Conservation (phyloP, 2,113 vertebrate genomes). For the Dermatemys mawii region DNA sequence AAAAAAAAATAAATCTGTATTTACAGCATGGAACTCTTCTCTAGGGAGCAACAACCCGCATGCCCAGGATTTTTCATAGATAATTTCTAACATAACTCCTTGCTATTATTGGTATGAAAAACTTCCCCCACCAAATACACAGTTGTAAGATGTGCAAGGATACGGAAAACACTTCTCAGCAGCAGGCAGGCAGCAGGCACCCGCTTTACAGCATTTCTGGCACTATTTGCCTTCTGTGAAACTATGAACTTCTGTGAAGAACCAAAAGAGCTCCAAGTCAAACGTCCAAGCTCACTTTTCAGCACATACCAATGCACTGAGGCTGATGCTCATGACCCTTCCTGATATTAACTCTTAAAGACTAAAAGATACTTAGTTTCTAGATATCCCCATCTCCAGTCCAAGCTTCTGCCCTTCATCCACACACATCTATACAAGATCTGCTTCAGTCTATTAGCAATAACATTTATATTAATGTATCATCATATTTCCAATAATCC, state of each 20-base stretch:
- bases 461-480: fast-evolving
- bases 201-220: slow-evolving; percentile 17
- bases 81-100: slow-evolving; percentile 69
- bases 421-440: background rate
- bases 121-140: slow-evolving; percentile 70
- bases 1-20: slow-evolving; percentile 36
- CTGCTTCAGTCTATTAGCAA: fast-evolving
- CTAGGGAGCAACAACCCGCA: slow-evolving; percentile 66
- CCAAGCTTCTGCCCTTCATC: background rate
- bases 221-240: background rate
- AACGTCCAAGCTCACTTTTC: slow-evolving; percentile 4
- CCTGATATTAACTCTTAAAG: background rate
- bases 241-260: background rate
- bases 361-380: background rate
- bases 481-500: fast-evolving
- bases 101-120: slow-evolving; percentile 80
- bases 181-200: slow-evolving; percentile 10
- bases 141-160: slow-evolving; percentile 67
- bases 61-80: slow-evolving; percentile 75
- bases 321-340: background rate
- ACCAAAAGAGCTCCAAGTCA: background rate
- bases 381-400: background rate
- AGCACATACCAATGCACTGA: background rate
- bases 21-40: slow-evolving; percentile 64
- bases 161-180: slow-evolving; percentile 18